Evolutionary conservation across 2,888 invertebrate genomes (phyloP).

Genomic region (Pyrocoelia pectoralis): DNA sequence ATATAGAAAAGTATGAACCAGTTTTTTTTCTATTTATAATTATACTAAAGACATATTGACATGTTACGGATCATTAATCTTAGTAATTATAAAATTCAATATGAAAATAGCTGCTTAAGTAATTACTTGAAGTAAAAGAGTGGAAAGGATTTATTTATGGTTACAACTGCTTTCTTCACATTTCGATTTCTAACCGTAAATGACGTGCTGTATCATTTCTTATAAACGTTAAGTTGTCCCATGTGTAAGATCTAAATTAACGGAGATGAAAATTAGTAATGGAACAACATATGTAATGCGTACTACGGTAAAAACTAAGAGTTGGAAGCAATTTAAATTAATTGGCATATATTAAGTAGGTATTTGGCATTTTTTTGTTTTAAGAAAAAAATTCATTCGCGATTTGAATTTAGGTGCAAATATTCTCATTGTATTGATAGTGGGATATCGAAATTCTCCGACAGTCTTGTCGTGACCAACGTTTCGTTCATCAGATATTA

Average conservation of each 20-base stretch:
- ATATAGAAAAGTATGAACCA: too few species aligned
- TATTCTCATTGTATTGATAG: conserved; percentile 46
- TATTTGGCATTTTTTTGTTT: not conserved
- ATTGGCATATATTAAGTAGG: not conserved
- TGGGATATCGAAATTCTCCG: conserved; percentile 51
- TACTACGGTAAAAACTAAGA: not conserved
- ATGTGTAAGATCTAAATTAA: not conserved
- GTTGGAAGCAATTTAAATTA: not conserved
- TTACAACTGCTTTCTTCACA: not conserved
- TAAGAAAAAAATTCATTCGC: not conserved
- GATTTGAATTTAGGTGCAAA: conserved; percentile 11
- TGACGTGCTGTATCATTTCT: conserved; percentile 1
- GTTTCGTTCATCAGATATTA: conserved; percentile 57
- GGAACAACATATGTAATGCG: not conserved
- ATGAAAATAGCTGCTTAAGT: not conserved
- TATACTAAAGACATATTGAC: not conserved
- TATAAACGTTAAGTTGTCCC: not conserved
- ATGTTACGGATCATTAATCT: not conserved
- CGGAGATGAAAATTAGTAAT: not conserved
- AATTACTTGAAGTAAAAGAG: not conserved
- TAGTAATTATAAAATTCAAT: conserved; percentile 1
- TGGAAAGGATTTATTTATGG: not conserved
- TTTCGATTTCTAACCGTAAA: not conserved
- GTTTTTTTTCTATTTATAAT: not conserved
- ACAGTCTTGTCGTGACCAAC: conserved; percentile 58